phyloP scores from a whole-genome alignment of 2,797 vertebrate genomes.

The Gallinago nigripennis region DNA sequence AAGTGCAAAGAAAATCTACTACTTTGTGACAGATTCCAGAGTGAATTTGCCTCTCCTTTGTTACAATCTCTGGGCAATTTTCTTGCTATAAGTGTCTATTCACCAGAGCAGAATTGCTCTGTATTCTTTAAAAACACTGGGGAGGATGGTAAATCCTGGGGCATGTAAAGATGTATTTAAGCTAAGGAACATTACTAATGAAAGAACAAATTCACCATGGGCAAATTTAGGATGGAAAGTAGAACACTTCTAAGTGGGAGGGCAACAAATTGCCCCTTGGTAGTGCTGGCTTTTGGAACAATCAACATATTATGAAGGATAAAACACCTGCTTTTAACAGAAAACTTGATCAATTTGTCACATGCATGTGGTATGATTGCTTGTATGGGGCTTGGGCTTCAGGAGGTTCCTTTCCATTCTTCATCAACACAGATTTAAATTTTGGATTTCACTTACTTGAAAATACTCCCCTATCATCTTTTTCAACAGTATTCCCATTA shows the following conservation, averaged over 20 bases:
- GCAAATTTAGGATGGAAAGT: neutral
- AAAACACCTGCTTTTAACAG: neutral
- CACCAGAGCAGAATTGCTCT: neutral
- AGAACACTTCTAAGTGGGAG: neutral
- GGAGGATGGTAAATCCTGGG: neutral
- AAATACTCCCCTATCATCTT: neutral
- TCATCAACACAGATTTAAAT: neutral
- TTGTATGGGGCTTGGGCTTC: neutral
- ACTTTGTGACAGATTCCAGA: neutral
- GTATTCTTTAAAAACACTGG: neutral
- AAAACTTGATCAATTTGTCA: neutral
- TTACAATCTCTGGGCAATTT: neutral
- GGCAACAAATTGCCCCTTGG: neutral
- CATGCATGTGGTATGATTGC: neutral
- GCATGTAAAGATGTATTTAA: neutral
- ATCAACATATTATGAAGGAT: neutral
- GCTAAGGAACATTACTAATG: neutral
- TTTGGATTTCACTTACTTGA: neutral
- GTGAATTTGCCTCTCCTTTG: neutral
- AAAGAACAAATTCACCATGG: neutral
- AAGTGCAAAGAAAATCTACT: neutral
- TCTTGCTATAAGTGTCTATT: neutral
- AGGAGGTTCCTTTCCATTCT: neutral
- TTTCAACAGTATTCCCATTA: neutral
- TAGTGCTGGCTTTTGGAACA: neutral